A percentile compares a stretch with the other conserved stretches of the same genome.
phyloP scores from a whole-genome alignment of 2,113 vertebrate genomes.

The Empidonax traillii region DNA sequence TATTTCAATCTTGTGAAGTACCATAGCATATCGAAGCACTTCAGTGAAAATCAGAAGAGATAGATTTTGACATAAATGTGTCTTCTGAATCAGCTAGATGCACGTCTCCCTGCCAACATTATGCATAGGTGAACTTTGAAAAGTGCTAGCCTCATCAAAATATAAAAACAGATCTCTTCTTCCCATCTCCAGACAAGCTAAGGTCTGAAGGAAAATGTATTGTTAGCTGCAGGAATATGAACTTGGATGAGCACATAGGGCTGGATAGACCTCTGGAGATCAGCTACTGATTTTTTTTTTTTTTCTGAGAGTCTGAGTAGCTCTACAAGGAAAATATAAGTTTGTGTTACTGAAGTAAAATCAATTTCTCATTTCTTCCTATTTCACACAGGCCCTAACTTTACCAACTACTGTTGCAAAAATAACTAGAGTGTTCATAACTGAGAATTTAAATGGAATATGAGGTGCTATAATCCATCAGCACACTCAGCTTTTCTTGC shows the following conservation, averaged over 20 bases:
- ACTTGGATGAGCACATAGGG: background rate
- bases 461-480: background rate
- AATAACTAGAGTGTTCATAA: slow-evolving; percentile 13
- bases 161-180: background rate
- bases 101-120: background rate
- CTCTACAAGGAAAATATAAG: slow-evolving; percentile 25
- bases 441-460: slow-evolving; percentile 8
- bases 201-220: background rate
- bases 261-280: background rate
- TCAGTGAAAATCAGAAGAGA: slow-evolving; percentile 29
- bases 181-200: background rate
- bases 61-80: slow-evolving; percentile 53
- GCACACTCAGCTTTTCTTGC: background rate
- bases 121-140: slow-evolving; percentile 50
- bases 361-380: slow-evolving; percentile 34
- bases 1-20: slow-evolving; percentile 21
- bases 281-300: background rate
- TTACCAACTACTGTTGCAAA: slow-evolving; percentile 16
- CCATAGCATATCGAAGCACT: background rate
- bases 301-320: background rate
- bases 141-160: slow-evolving; percentile 61
- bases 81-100: slow-evolving; percentile 49
- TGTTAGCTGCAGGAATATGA: background rate
- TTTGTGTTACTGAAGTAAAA: slow-evolving; percentile 16
- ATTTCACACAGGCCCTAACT: slow-evolving; percentile 13